Percentiles rank a stretch among this genome's conserved stretches.
These are phyloP conservation scores for Apodemus agrarius DNA, from an alignment of 2,797 vertebrate species.

Conservation along the genomic window DNA sequence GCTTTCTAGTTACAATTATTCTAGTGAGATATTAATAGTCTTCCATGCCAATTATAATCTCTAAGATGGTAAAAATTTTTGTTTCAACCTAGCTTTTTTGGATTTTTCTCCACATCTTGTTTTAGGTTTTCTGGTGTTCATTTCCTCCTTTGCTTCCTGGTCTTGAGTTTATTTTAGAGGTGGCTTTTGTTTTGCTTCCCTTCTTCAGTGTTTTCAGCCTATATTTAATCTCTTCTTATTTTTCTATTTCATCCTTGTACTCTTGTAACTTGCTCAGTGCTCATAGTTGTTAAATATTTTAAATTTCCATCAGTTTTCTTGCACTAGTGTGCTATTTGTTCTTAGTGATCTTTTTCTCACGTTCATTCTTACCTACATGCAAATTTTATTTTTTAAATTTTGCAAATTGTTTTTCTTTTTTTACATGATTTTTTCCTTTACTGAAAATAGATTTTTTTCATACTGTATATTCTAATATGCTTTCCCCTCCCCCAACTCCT, in stretches of 20 bases:
- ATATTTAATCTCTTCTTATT: background rate
- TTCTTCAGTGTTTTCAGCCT: background rate
- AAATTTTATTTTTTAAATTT: background rate
- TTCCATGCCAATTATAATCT: background rate
- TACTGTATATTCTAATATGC: background rate
- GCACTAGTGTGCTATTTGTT: background rate
- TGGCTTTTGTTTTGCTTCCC: background rate
- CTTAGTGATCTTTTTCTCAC: background rate
- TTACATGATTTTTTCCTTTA: background rate
- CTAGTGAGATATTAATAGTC: background rate
- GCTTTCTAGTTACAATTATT: background rate
- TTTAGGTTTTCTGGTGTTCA: background rate
- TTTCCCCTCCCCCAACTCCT: background rate
- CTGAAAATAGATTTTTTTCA: background rate
- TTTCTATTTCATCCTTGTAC: background rate
- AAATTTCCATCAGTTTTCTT: background rate
- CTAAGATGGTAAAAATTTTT: background rate
- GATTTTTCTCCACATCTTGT: background rate
- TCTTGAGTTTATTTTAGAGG: conserved; percentile 25
- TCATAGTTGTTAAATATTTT: conserved; percentile 1
- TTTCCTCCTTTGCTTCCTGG: background rate
- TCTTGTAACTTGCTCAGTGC: background rate
- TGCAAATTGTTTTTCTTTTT: background rate
- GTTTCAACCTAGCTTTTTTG: background rate
- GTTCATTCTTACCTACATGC: background rate